Conservation (phyloP, 2,888 invertebrate species). For the Archaeoteleia sp. region DNA sequence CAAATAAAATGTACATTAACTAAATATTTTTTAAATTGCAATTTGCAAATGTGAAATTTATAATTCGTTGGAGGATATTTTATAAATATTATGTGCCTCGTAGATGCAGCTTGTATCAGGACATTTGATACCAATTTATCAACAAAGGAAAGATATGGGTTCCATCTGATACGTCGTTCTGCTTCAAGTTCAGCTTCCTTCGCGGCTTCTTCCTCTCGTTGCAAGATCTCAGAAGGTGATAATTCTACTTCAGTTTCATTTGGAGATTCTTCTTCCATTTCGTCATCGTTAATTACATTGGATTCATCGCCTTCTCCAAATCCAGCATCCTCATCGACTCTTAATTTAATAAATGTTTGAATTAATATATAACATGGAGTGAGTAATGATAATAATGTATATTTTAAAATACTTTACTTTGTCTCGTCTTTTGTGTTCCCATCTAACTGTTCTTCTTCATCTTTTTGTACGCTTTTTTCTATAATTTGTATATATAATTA, state of each 20-base stretch:
- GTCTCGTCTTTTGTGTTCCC: no score
- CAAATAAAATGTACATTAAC: no score
- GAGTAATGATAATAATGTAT: no score
- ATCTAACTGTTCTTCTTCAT: no score
- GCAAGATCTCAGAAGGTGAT: constrained; percentile 52
- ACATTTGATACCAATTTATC: constrained; percentile 80
- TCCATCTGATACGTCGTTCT: constrained; percentile 75
- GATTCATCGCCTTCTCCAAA: constrained; percentile 4
- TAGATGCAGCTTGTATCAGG: constrained; percentile 76
- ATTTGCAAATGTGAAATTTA: constrained; percentile 4
- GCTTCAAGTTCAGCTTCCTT: constrained; percentile 73
- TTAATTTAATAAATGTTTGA: background rate
- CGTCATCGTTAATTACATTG: constrained; percentile 18
- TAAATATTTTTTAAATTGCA: constrained; percentile 1
- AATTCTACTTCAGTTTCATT: constrained; percentile 58
- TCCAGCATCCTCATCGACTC: constrained; percentile 8
- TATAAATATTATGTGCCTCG: constrained; percentile 63
- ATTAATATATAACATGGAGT: no score
- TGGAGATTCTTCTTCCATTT: constrained; percentile 46
- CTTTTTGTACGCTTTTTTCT: no score
- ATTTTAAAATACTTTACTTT: no score
- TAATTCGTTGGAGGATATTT: constrained; percentile 5
- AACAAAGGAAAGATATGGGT: constrained; percentile 80
- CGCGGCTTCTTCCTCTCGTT: constrained; percentile 74
- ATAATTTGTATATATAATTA: no score